Evolutionary conservation across 1,140 invertebrate genomes (phyloP), one percentile per base, ranked within the genome.

Genomic region (Xylocopa sonorina): DNA sequence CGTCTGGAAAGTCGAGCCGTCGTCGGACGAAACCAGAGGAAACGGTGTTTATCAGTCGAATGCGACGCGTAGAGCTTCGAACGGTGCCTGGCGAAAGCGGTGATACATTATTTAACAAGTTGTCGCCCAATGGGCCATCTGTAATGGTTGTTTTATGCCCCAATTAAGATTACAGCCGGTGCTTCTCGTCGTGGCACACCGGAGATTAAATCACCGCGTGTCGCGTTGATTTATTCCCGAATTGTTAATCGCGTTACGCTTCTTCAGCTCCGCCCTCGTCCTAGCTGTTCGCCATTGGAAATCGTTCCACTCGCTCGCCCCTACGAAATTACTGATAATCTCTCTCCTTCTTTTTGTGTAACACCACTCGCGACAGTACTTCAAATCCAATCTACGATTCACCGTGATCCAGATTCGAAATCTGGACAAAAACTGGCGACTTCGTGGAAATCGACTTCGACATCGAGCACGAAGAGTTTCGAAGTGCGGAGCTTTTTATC

Each of bases 121-220:
- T 91, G 88, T 92, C 88, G 88, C 86, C 85, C 86, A 78, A 63
- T 77, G 84, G 89, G 92, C 92, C 92, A 92, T 92, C 89, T 92
- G 91, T 92, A 92, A 91, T 90, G 82, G 78, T 87, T 92, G 90
- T 91, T 92, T 90, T 88, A 92, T 91, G 84, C 83, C 78, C 89
- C 87, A 90, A n/a, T 92, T 88, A 87, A 92, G 90, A 92, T 92
- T 91, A 91, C 69, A 58, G 46, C 48, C 72, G 87, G 79, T 83
- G 84, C 81, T 89, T 80, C 74, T 78, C 72, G 71, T 83, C 68
- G 76, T 71, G 72, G 71, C 80, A 85, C 83, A 81, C 79, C 77
- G 60, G 74, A 81, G 88, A 89, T 86, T 88, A 87, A 71, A 60
- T 60, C 63, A 38, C 60, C 43, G 29, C 50, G 48, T 29, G 69